Evolutionary conservation across 1,140 invertebrate genomes (phyloP).

Genomic region (Sminthurinus signatus): DNA sequence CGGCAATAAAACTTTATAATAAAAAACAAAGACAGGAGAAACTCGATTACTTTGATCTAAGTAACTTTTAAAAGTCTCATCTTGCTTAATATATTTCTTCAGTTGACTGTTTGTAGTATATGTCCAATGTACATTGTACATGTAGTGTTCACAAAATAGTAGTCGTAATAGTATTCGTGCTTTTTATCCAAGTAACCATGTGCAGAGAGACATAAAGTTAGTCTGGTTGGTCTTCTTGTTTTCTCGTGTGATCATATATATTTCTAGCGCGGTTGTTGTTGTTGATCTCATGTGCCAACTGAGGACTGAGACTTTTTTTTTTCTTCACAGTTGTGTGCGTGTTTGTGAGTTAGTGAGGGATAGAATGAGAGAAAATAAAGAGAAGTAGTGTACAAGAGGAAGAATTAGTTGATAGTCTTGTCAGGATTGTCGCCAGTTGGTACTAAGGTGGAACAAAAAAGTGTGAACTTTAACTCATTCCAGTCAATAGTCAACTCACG

Average conservation of each 20-base stretch:
- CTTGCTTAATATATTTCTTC: too few species aligned
- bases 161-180: too few species aligned
- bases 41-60: too few species aligned
- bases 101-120: too few species aligned
- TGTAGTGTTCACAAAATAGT: too few species aligned
- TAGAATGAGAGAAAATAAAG: background rate
- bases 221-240: background rate
- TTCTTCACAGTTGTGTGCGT: background rate
- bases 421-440: background rate
- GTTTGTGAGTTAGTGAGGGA: background rate
- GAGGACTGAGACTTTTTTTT: background rate
- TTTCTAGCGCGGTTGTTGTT: too few species aligned
- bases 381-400: background rate
- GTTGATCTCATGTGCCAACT: background rate
- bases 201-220: background rate
- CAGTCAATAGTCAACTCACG: background rate
- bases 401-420: background rate
- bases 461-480: background rate
- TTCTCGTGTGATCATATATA: background rate
- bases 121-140: too few species aligned
- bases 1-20: too few species aligned
- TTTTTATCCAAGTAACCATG: too few species aligned
- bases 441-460: background rate
- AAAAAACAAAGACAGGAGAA: too few species aligned
- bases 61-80: too few species aligned